These are phyloP conservation scores for Trachelus iudaicus DNA, from an alignment of 2,888 invertebrate species.

Conservation along the genomic window DNA sequence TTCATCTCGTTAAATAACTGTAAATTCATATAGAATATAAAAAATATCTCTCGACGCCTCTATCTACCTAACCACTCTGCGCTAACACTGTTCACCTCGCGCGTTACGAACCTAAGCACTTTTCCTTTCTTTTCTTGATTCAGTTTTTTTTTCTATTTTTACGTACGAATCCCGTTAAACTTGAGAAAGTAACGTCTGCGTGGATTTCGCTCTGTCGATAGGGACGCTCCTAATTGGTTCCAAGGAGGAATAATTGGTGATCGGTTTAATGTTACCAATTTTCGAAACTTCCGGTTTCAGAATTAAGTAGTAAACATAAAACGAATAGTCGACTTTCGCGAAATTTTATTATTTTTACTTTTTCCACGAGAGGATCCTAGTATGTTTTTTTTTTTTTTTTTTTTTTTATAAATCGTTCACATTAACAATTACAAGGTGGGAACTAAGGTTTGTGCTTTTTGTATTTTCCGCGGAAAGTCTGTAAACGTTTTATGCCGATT, in stretches of 20 bases:
- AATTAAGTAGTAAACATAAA: background rate
- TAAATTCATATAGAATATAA: conserved; percentile 57
- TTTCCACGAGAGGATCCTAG: background rate
- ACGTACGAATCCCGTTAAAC: conserved; percentile 26
- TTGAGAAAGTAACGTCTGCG: conserved; percentile 13
- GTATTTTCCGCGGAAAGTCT: background rate
- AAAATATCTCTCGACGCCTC: conserved; percentile 60
- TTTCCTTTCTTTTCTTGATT: background rate
- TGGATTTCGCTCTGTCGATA: background rate
- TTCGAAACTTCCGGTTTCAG: background rate
- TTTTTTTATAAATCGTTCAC: conserved; percentile 2
- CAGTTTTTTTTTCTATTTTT: conserved; percentile 23
- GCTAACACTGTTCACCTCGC: conserved; percentile 42
- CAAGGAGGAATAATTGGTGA: background rate
- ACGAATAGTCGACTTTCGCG: background rate
- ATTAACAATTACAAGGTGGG: conserved; percentile 7
- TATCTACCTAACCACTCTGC: conserved; percentile 47
- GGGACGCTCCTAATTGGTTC: background rate
- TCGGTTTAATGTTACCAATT: background rate
- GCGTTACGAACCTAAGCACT: conserved; percentile 33
- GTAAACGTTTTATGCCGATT: background rate
- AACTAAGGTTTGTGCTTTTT: background rate
- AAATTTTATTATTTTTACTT: background rate
- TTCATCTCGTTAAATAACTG: conserved; percentile 10
- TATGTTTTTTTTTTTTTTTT: conserved; percentile 8